Percentiles rank a stretch among this genome's conserved stretches.
Conservation (phyloP, 2,888 invertebrate genomes). For the Oxyteleia sp. region DNA sequence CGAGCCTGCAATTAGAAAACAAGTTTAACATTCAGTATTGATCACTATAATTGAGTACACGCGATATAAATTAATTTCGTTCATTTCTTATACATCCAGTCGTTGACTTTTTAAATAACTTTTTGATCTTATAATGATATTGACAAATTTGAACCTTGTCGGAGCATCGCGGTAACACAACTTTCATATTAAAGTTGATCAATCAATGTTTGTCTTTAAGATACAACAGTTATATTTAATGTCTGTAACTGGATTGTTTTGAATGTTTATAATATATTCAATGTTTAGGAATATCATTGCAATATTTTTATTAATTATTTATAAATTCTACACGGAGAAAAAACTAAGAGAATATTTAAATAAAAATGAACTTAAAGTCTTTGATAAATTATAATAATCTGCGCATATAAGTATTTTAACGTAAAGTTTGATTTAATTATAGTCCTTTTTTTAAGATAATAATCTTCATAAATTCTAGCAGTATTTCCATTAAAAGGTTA, state of each 20-base stretch:
- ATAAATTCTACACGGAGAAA: too few relatives aligned
- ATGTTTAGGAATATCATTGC: not conserved
- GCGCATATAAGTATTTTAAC: too few relatives aligned
- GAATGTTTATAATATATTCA: too few relatives aligned
- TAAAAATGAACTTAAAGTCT: too few relatives aligned
- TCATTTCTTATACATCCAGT: not conserved
- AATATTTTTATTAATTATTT: too few relatives aligned
- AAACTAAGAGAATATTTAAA: too few relatives aligned
- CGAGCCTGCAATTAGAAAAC: conserved; percentile 1
- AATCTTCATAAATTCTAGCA: too few relatives aligned
- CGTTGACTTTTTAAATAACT: not conserved
- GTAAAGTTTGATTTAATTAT: too few relatives aligned
- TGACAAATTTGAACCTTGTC: not conserved
- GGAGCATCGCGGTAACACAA: not conserved
- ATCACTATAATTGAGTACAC: conserved; percentile 3
- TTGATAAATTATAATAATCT: too few relatives aligned
- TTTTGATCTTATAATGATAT: not conserved
- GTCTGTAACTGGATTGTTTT: too few relatives aligned
- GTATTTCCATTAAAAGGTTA: too few relatives aligned
- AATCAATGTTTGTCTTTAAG: not conserved
- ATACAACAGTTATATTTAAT: not conserved
- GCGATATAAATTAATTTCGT: not conserved
- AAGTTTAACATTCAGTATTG: not conserved
- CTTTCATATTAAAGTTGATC: not conserved
- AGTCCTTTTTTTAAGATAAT: too few relatives aligned